Evolutionary conservation across 2,888 invertebrate genomes (phyloP).

Genomic region (Lycocerus yunnanus): DNA sequence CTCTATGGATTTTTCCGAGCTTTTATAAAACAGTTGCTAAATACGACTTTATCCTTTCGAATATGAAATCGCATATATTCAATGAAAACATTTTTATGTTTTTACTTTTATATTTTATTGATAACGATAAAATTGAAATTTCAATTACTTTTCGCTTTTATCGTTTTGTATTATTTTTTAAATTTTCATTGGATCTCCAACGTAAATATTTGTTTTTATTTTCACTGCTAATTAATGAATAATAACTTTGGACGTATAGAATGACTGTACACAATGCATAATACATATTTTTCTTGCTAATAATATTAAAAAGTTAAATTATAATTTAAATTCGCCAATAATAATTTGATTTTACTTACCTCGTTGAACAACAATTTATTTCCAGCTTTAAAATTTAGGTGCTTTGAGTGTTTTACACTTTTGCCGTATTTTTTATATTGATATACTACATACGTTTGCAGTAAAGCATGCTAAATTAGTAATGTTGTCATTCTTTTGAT

Average conservation of each 20-base stretch:
- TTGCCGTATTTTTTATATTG: background rate
- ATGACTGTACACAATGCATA: background rate
- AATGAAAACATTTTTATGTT: slow-evolving; percentile 16
- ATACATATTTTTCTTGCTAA: background rate
- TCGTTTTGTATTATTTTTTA: background rate
- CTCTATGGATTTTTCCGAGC: slow-evolving; percentile 30
- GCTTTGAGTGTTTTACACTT: background rate
- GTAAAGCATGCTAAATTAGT: slow-evolving; percentile 40
- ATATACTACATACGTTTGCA: background rate
- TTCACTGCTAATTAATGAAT: background rate
- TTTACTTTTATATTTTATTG: slow-evolving; percentile 20
- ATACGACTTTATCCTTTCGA: slow-evolving; percentile 24
- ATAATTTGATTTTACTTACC: background rate
- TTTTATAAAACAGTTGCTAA: slow-evolving; percentile 31
- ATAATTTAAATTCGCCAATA: background rate
- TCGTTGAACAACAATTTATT: background rate
- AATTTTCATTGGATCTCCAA: background rate
- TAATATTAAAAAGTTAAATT: background rate
- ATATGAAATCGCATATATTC: slow-evolving; percentile 25
- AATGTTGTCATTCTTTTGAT: slow-evolving; percentile 48
- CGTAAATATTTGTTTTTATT: background rate
- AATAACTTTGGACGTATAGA: background rate
- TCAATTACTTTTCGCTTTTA: slow-evolving; percentile 9
- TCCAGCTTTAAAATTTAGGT: background rate
- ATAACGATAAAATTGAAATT: slow-evolving; percentile 10